Base-by-base conservation (phyloP, 2,113 vertebrate genomes). In the Mellivora capensis region DNA sequence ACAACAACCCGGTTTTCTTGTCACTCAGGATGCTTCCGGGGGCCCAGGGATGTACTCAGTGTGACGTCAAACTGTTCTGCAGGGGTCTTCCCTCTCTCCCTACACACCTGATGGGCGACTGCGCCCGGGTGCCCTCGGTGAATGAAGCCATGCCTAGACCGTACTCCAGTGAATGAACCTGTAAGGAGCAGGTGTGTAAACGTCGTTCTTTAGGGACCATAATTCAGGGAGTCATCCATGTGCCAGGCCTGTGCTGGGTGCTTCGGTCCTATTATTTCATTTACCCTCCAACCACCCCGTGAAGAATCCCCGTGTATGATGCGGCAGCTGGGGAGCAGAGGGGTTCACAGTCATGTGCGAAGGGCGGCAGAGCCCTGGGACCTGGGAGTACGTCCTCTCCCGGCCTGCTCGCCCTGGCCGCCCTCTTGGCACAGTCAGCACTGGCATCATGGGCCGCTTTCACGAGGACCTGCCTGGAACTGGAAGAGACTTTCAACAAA, bases 61-160 rank as follows among this genome's bases (percentile, higher is more conserved):
- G 12, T 25, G 67, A 74, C 20, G 25, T 77, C 34, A 67, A 3
- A 23, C 69, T 23, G 72, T 74, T 37, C 25, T 2, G 25, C 31
- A 18, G 74, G 39, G 21, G 71, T 21, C 21, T 37, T 23, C 44
- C 20, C 1, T 8, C 15, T 12, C 80, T 72, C 52, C 52, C 39
- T 2, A 18, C 15, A 25, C 20, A 29, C 1, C 25, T 8, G 10
- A 49, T 0, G 17, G 62, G 82, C 31, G 4, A n/a, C 11, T 0
- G 44, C 6, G 54, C 18, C 47, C 7, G 79, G 61, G 31, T 18
- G 44, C 44, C 77, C 44, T 72, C 17, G 0, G 34, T 13, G 83
- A 74, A 17, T 31, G 20, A 37, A 42, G 9, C 1, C 18, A 47
- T 9, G 74, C 27, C 74, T 29, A 3, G 15, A 67, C 20, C 0